Evolutionary conservation across 2,888 invertebrate species (phyloP).

Genomic region (Uloborus plumipes): DNA sequence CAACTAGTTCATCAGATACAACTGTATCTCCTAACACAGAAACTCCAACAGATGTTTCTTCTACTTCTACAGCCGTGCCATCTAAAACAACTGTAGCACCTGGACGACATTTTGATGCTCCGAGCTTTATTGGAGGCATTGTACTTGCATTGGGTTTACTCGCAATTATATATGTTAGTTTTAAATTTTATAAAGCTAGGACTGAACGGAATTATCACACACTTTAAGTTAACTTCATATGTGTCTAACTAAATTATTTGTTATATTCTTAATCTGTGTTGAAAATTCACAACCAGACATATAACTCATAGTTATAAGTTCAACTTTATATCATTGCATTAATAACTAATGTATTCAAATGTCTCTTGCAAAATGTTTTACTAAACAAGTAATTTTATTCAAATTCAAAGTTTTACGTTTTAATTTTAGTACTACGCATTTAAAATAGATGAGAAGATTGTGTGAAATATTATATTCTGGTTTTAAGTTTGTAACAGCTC

Average conservation of each 20-base stretch:
- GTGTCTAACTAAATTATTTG: neutral
- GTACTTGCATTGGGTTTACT: conserved; percentile 83
- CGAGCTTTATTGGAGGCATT: conserved; percentile 80
- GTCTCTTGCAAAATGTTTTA: too few species aligned
- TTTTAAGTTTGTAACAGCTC: too few species aligned
- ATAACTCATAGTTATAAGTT: too few species aligned
- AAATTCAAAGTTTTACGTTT: too few species aligned
- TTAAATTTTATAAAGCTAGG: conserved; percentile 89
- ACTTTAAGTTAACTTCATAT: conserved; percentile 24
- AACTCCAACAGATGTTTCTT: neutral
- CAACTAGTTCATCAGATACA: neutral
- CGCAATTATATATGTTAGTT: conserved; percentile 85
- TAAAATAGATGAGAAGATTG: too few species aligned
- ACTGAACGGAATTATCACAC: conserved; percentile 69
- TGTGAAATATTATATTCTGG: too few species aligned
- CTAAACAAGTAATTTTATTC: too few species aligned
- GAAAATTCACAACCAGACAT: too few species aligned
- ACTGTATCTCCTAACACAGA: neutral
- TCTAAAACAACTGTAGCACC: conserved; percentile 37
- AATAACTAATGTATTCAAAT: too few species aligned
- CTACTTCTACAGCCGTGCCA: conserved; percentile 14
- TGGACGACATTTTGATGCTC: conserved; percentile 69
- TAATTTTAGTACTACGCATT: too few species aligned
- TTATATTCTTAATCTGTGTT: too few species aligned
- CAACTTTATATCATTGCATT: too few species aligned